Conservation (phyloP, 2,113 vertebrate genomes). For the zebrafish (Danio rerio) region GRCz12tu NC_133191.1:25514001-25514500, state of each 20-base stretch:
- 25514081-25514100: constrained; percentile 20
- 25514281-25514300: constrained; percentile 33
- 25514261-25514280: constrained; percentile 37
- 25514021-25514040: constrained; percentile 34
- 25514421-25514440: constrained; percentile 59
- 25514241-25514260: constrained; percentile 6
- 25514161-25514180: constrained; percentile 58
- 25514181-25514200: constrained; percentile 11
- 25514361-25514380: constrained; percentile 11
- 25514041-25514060: constrained; percentile 34
- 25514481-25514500: not conserved
- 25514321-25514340: constrained; percentile 15
- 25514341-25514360: constrained; percentile 32
- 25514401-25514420: constrained; percentile 42
- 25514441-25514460: constrained; percentile 60
- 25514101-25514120: constrained; percentile 11
- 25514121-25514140: constrained; percentile 48
- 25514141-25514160: constrained; percentile 63
- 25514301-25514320: constrained; percentile 18
- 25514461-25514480: constrained; percentile 56
- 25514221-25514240: constrained; percentile 4
- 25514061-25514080: constrained; percentile 13
- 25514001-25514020: constrained; percentile 38
- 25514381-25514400: constrained; percentile 33
- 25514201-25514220: constrained; percentile 58